Percentiles rank a stretch among this genome's conserved stretches.
Evolutionary conservation across 30 jellyfish, hydroid and myxozoan species (phyloP).

Genomic region (Aurelia coerulea): DNA sequence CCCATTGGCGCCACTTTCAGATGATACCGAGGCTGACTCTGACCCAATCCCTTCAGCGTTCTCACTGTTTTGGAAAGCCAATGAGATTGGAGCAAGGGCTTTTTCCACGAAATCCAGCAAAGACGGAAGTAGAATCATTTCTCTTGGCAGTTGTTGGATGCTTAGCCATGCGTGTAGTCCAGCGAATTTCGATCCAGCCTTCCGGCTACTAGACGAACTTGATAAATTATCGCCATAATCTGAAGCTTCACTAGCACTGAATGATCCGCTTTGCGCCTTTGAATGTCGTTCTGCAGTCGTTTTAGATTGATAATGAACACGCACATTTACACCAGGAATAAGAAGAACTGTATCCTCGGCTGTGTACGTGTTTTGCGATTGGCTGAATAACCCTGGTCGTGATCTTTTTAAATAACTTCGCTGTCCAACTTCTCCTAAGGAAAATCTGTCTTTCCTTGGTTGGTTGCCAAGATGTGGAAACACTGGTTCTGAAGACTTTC

Average conservation of each 20-base stretch:
- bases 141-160: slow-evolving; percentile 87
- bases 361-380: slow-evolving; percentile 37
- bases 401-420: slow-evolving; percentile 30
- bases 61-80: slow-evolving; percentile 34
- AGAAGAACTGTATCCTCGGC: slow-evolving; percentile 78
- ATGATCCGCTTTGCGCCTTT: slow-evolving; percentile 49
- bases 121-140: slow-evolving; percentile 92
- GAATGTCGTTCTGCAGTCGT: slow-evolving; percentile 61
- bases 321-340: slow-evolving; percentile 87
- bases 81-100: slow-evolving; percentile 84
- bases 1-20: slow-evolving; percentile 60
- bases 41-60: slow-evolving; percentile 22
- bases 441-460: slow-evolving; percentile 44
- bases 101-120: slow-evolving; percentile 85
- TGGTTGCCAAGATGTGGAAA: slow-evolving; percentile 10
- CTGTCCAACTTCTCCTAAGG: slow-evolving; percentile 32
- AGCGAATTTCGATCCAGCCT: slow-evolving; percentile 79
- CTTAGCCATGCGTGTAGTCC: slow-evolving; percentile 83
- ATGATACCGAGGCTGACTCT: slow-evolving; percentile 32
- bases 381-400: slow-evolving; percentile 42
- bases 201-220: slow-evolving; percentile 37
- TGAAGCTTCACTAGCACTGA: slow-evolving; percentile 19
- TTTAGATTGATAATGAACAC: slow-evolving; percentile 85
- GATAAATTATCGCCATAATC: slow-evolving; percentile 55
- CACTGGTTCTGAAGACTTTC: slow-evolving; percentile 51